Evolutionary conservation across 2,113 vertebrate genomes (phyloP).

Genomic region (Neodontobutis hainanensis): DNA sequence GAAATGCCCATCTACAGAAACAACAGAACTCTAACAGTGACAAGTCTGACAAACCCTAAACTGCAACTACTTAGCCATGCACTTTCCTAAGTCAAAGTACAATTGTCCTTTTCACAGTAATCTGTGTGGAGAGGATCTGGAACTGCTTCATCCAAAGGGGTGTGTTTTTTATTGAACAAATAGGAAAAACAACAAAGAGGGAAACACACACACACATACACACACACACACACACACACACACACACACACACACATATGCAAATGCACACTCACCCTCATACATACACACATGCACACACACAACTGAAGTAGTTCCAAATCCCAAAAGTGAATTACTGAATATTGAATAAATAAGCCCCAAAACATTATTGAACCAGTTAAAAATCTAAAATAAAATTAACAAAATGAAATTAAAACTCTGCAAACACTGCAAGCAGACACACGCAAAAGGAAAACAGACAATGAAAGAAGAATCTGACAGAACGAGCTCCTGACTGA

Average conservation of each 20-base stretch:
- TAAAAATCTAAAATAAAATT: slow-evolving; percentile 81
- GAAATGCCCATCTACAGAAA: slow-evolving; percentile 97
- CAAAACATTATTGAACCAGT: slow-evolving; percentile 60
- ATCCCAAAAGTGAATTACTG: slow-evolving; percentile 76
- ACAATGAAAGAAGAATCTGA: too few relatives aligned
- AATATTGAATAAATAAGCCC: slow-evolving; percentile 36
- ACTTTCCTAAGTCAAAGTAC: slow-evolving; percentile 72
- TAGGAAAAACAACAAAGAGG: background rate
- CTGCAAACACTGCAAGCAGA: slow-evolving; percentile 90
- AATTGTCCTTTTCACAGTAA: slow-evolving; percentile 48
- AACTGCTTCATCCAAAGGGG: slow-evolving; percentile 82
- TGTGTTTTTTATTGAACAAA: background rate
- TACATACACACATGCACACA: background rate
- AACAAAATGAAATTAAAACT: slow-evolving; percentile 82
- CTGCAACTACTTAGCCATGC: slow-evolving; percentile 99
- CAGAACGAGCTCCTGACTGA: slow-evolving; percentile 73
- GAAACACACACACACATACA: slow-evolving; percentile 56
- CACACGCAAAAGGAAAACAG: slow-evolving; percentile 83
- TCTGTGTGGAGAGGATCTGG: slow-evolving; percentile 64
- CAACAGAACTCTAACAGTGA: slow-evolving; percentile 98
- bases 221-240: slow-evolving; percentile 39
- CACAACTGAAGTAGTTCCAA: slow-evolving; percentile 86
- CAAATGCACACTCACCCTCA: slow-evolving; percentile 35
- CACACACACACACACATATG: slow-evolving; percentile 55
- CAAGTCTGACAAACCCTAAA: slow-evolving; percentile 99